Evolutionary conservation across 2,113 vertebrate genomes (phyloP).

Genomic region (Pimephales promelas): DNA sequence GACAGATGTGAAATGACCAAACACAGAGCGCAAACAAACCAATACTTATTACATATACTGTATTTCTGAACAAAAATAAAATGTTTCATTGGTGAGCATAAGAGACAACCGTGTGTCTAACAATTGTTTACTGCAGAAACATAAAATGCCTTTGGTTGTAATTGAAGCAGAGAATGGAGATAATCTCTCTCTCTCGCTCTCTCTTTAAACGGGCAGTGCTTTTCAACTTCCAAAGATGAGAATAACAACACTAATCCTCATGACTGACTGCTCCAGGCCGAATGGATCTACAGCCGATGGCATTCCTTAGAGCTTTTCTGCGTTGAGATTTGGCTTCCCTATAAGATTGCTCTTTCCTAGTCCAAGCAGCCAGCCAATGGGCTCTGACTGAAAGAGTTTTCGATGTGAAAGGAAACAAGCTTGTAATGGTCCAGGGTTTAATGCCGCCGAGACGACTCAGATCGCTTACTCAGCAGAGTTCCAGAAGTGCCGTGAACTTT

Average conservation of each 20-base stretch:
- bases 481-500: slow-evolving; percentile 36
- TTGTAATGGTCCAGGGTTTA: slow-evolving; percentile 38
- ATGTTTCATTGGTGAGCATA: too few relatives aligned
- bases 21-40: neutral
- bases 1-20: neutral
- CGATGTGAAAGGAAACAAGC: slow-evolving; percentile 18
- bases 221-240: neutral
- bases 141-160: neutral
- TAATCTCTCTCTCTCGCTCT: neutral
- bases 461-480: slow-evolving; percentile 37
- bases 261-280: neutral
- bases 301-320: neutral
- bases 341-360: slow-evolving; percentile 29
- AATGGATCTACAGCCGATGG: neutral
- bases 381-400: slow-evolving; percentile 35
- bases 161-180: too few relatives aligned
- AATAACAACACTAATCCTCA: neutral
- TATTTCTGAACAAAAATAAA: too few relatives aligned
- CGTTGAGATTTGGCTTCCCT: neutral
- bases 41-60: neutral
- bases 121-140: neutral
- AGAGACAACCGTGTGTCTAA: neutral
- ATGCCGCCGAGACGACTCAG: slow-evolving; percentile 10
- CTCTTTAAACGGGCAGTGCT: neutral
- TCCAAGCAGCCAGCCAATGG: slow-evolving; percentile 13